Evolutionary conservation across 1,140 invertebrate genomes (phyloP), one percentile per base, ranked within the genome.

Genomic region (Drosophila lacertosa): DNA sequence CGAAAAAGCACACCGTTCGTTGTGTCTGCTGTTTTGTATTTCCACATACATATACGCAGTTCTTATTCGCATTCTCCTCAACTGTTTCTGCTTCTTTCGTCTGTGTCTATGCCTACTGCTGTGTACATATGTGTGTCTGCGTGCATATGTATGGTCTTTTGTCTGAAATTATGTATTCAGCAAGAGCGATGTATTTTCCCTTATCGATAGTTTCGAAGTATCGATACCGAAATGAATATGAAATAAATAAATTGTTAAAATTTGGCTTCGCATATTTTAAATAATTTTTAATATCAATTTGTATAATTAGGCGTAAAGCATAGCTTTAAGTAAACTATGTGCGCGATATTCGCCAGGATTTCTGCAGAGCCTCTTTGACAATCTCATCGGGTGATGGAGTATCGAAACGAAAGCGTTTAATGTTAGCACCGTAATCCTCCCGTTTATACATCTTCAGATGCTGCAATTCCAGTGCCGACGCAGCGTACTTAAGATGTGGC

Each of bases 321-420:
- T n/a, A 24, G 6, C 13, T 42, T 44, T 4, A 16, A 33, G 20
- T 47, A 64, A 16, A 42, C 16, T 57, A 80, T 10, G 77, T 88
- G 7, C 74, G 82, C 9, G 77, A 65, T 2, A 77, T 48, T 15
- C 81, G 82, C 51, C 35, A 68, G 20, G 78, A 71, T 54, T 89
- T 86, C 6, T 77, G 65, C 18, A 89, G 60, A 10, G 79, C 60
- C 45, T 70, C 67, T 37, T 89, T 77, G 3, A 90, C 78, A 20
- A 88, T 18, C 22, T 90, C 84, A 68, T 90, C 89, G 2, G 89
- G 89, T 11, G 89, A 90, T 35, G 73, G 72, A 2, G 89, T 88
- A 54, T 90, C 74, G 42, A 90, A 90, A 10, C 35, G 50, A 68
- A 90, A 90, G 9, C 84, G 72, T 57, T 76, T 76, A 13, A 90